phyloP scores from a whole-genome alignment of 2,888 invertebrate species.

The Chaitophorus viminalis region DNA sequence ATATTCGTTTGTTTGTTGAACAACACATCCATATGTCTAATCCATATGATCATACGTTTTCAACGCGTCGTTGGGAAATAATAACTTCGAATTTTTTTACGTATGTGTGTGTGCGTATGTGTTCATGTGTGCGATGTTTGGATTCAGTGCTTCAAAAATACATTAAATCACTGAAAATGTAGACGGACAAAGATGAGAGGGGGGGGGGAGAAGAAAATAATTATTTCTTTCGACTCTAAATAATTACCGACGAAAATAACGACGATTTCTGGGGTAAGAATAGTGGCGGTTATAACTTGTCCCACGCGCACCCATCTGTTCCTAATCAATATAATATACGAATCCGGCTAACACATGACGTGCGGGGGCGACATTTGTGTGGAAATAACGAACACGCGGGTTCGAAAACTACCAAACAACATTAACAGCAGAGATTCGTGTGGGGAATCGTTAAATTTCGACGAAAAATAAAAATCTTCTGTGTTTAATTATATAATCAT shows the following conservation, averaged over 20 bases:
- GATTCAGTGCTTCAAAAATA: neutral
- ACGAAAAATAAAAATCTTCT: neutral
- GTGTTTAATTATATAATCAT: too few relatives aligned
- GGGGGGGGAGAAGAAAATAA: neutral
- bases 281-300: neutral
- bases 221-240: neutral
- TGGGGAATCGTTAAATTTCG: neutral
- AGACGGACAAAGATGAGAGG: neutral
- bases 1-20: too few relatives aligned
- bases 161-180: neutral
- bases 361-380: too few relatives aligned
- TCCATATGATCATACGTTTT: neutral
- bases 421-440: too few relatives aligned
- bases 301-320: slow-evolving; percentile 6
- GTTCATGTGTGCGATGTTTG: too few relatives aligned
- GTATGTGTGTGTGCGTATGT: neutral
- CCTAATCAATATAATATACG: slow-evolving; percentile 15
- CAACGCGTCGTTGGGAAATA: neutral
- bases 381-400: too few relatives aligned
- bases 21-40: too few relatives aligned
- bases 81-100: neutral
- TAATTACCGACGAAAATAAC: neutral
- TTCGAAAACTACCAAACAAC: too few relatives aligned
- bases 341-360: neutral
- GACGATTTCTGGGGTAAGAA: neutral